A percentile compares a stretch with the other conserved stretches of the same genome.
Conservation (phyloP, 1,140 invertebrate genomes). For the Popillia japonica region DNA sequence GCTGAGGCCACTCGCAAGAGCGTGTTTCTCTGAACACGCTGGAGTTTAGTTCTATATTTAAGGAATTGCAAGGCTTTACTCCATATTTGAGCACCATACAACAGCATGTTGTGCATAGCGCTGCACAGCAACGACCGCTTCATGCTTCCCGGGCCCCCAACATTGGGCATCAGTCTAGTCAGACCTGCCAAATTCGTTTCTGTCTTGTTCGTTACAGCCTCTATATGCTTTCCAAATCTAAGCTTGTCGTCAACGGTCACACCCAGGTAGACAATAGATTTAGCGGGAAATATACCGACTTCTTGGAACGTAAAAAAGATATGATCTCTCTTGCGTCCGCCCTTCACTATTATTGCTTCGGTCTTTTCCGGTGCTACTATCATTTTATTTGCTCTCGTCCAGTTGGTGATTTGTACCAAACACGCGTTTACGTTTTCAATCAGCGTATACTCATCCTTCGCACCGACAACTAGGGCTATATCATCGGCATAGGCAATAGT, state of each 20-base stretch:
- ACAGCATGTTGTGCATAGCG: not conserved
- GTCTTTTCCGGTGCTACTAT: not conserved
- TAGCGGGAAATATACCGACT: not conserved
- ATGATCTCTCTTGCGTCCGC: not conserved
- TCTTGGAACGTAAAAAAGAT: not conserved
- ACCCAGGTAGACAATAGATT: not conserved
- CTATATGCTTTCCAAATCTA: too few relatives aligned
- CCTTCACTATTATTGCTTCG: not conserved
- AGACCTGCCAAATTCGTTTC: not conserved
- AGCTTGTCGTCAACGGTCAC: too few relatives aligned
- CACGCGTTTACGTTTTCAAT: not conserved
- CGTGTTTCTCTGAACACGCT: conserved; percentile 34
- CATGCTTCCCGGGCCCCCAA: conserved; percentile 33
- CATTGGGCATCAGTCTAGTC: conserved; percentile 41
- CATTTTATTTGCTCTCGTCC: not conserved
- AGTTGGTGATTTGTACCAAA: not conserved
- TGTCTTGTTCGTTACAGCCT: too few relatives aligned
- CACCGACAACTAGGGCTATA: not conserved
- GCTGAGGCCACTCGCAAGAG: conserved; percentile 30
- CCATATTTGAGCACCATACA: conserved; percentile 42
- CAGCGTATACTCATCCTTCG: not conserved
- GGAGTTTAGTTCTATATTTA: not conserved
- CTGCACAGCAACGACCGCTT: conserved; percentile 17
- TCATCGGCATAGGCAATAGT: not conserved
- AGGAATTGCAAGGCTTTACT: not conserved